Percentiles rank a stretch among this genome's conserved stretches.
Conservation (phyloP, 2,888 invertebrate genomes). For the Endotricha flammealis region DNA sequence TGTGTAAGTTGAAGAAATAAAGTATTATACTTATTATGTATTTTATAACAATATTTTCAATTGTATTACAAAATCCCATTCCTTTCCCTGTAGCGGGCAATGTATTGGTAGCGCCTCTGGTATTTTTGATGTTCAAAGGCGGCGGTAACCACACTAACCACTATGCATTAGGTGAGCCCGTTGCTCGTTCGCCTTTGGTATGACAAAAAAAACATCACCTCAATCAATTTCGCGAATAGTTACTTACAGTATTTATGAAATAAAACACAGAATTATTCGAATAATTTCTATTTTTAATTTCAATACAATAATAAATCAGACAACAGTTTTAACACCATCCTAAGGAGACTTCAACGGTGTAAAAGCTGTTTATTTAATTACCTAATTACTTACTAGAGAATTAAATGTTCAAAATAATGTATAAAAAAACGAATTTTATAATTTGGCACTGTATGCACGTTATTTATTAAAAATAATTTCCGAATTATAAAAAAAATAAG, state of each 20-base stretch:
- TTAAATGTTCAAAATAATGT: constrained; percentile 25
- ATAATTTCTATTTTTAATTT: constrained; percentile 70
- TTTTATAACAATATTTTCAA: constrained; percentile 22
- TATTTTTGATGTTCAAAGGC: no score
- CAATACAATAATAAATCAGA: constrained; percentile 67
- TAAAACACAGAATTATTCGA: constrained; percentile 43
- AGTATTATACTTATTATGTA: constrained; percentile 32
- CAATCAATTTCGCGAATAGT: no score
- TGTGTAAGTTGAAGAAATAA: constrained; percentile 34
- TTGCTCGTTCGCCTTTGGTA: no score
- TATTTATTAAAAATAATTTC: constrained; percentile 2
- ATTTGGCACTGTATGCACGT: constrained; percentile 28
- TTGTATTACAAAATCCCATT: no score
- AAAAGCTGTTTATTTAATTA: constrained; percentile 60
- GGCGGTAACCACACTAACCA: no score
- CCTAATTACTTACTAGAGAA: constrained; percentile 34
- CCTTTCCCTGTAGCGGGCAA: no score
- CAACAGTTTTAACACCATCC: constrained; percentile 69
- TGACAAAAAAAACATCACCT: no score
- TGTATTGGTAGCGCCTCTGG: no score
- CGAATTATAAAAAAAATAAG: constrained; percentile 2
- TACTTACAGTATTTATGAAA: no score
- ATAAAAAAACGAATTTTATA: constrained; percentile 19
- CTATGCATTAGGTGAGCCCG: no score
- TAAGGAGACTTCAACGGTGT: constrained; percentile 60